Evolutionary conservation across 1,140 invertebrate species (phyloP).

Genomic region (Pseudomyrmex pallidus): DNA sequence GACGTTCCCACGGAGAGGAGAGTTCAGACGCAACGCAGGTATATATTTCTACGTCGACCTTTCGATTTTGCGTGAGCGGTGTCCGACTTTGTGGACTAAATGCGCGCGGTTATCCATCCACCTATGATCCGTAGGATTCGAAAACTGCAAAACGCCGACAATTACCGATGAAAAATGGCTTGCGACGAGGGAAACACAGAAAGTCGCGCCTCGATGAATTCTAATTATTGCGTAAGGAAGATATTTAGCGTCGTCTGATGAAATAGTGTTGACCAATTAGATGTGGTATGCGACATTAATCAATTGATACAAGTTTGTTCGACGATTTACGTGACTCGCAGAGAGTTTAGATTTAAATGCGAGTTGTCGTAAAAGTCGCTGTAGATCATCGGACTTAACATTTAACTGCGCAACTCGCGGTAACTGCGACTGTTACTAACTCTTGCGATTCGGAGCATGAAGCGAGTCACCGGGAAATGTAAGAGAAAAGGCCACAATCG

Average conservation of each 20-base stretch:
- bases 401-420: conserved; percentile 15
- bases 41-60: conserved; percentile 41
- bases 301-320: not conserved
- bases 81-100: conserved; percentile 2
- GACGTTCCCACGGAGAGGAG: conserved; percentile 53
- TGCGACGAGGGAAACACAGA: conserved; percentile 16
- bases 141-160: not conserved
- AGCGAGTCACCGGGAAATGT: conserved; percentile 17
- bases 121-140: not conserved
- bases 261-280: conserved; percentile 42
- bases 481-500: conserved; percentile 39
- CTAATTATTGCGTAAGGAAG: conserved; percentile 28
- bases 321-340: conserved; percentile 8
- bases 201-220: not conserved
- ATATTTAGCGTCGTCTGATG: not conserved
- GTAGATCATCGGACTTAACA: conserved; percentile 47
- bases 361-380: conserved; percentile 30
- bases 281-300: not conserved
- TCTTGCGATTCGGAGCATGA: conserved; percentile 24
- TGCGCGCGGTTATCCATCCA: not conserved
- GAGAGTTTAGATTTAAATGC: not conserved
- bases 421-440: conserved; percentile 3
- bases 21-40: not conserved
- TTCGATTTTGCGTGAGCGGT: conserved; percentile 48
- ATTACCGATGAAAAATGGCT: no score